These are phyloP conservation scores for Aporrectodea caliginosa DNA, from an alignment of 1,140 invertebrate species.

Conservation along the genomic window DNA sequence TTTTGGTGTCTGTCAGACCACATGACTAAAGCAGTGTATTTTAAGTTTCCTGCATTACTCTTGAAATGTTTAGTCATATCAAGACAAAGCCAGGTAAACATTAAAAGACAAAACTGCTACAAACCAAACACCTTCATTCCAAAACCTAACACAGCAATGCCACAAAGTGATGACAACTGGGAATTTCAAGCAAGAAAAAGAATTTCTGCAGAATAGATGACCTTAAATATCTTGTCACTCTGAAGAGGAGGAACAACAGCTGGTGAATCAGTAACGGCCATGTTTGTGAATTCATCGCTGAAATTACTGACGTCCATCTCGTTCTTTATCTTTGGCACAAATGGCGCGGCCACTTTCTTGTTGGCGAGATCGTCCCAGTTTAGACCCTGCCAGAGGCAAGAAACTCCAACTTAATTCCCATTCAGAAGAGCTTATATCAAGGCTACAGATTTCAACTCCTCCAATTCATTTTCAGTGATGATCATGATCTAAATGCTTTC, in stretches of 20 bases:
- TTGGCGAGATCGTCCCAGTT: slow-evolving; percentile 86
- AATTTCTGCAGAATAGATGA: slow-evolving; percentile 40
- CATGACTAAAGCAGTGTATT: no score
- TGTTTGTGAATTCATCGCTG: slow-evolving; percentile 89
- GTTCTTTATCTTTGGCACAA: slow-evolving; percentile 78
- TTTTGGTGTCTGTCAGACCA: no score
- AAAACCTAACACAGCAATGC: no score
- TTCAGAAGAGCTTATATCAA: not conserved
- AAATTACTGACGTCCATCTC: slow-evolving; percentile 93
- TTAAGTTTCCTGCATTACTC: no score
- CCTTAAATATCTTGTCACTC: slow-evolving; percentile 82
- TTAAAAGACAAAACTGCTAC: no score
- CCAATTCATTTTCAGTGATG: no score
- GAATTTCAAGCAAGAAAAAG: slow-evolving; percentile 38
- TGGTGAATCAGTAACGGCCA: slow-evolving; percentile 84
- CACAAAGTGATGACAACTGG: no score
- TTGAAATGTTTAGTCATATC: no score
- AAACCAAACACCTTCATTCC: no score
- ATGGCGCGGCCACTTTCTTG: slow-evolving; percentile 86
- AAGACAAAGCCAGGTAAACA: no score
- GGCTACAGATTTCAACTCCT: no score
- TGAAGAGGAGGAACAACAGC: slow-evolving; percentile 77
- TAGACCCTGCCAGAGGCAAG: slow-evolving; percentile 86
- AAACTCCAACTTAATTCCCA: not conserved
- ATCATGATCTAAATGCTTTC: no score